A percentile compares a stretch with the other conserved stretches of the same genome.
Conservation (phyloP, 2,113 vertebrate genomes). For the Bagarius yarrelli region DNA sequence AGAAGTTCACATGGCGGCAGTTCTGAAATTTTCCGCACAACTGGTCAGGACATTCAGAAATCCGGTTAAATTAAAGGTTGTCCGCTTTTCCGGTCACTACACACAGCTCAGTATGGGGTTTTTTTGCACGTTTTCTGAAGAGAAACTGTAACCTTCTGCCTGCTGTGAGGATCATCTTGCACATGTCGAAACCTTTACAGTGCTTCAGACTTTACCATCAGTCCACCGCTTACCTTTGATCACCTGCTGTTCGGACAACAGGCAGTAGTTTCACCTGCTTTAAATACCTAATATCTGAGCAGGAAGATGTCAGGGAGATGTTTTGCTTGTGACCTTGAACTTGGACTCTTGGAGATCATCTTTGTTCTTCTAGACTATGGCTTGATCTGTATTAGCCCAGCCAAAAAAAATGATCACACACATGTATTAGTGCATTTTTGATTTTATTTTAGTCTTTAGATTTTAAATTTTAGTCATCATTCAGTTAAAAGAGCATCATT, state of each 20-base stretch:
- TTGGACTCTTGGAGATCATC: slow-evolving; percentile 23
- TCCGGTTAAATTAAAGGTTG: background rate
- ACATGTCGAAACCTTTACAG: too few relatives aligned
- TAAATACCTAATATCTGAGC: slow-evolving; percentile 69
- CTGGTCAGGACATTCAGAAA: slow-evolving; percentile 6
- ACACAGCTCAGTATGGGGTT: background rate
- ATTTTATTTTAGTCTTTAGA: too few relatives aligned
- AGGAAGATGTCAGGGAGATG: slow-evolving; percentile 47
- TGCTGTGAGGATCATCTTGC: background rate
- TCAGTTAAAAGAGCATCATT: too few relatives aligned
- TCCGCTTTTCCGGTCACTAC: background rate
- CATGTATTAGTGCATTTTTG: too few relatives aligned
- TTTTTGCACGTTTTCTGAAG: background rate
- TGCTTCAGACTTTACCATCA: background rate
- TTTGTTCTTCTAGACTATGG: slow-evolving; percentile 38
- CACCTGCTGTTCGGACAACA: slow-evolving; percentile 62
- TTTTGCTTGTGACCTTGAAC: slow-evolving; percentile 71
- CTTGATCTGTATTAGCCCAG: background rate
- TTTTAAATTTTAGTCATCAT: too few relatives aligned
- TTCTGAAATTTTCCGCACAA: background rate
- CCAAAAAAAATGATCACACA: too few relatives aligned
- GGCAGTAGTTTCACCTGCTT: slow-evolving; percentile 67
- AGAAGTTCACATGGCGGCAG: background rate
- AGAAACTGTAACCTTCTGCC: background rate
- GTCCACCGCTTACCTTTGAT: background rate